Base-by-base conservation (phyloP, 1,140 invertebrate genomes). In the Drosophila obscura region DNA sequence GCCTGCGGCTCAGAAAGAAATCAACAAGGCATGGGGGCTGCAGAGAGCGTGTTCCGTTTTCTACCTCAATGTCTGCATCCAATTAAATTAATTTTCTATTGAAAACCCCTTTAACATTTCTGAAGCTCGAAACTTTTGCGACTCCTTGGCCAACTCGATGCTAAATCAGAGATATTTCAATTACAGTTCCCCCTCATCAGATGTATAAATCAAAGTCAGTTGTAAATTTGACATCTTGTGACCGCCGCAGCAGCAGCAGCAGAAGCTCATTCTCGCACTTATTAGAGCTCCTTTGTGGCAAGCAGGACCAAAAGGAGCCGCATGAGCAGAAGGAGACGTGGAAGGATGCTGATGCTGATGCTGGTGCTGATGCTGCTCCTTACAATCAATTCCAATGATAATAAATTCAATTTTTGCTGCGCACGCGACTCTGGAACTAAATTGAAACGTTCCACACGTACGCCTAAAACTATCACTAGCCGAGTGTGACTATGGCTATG, bases 381-480 rank as follows among this genome's bases (percentile, higher is more conserved):
- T 60, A 65, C 82, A 87, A 87, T 87, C 82, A 87, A 87, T 87
- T 87, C 74, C 74, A 87, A 87, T 82, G 83, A 82, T 75, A 82
- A 87, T 87, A 87, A 79, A 87, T 87, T 87, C 71, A 87, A 87
- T 87, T 87, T 87, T 87, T 87, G 82, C 77, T 81, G 79, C 71
- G 74, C 82, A 81, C 78, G 69, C 78, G 77, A 87, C 82, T 66
- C 58, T 46, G 31, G 77, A 63, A 77, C 76, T 87, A 87, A 87
- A 87, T 87, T 87, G 82, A 87, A 87, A 87, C 75, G 82, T 87
- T 87, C 78, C 82, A 87, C 82, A 87, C 82, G 82, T 87, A 87
- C 82, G 82, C 82, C 82, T 87, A 87, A 87, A 87, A 87, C 82
- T 87, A 87, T 87, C 82, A 87, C 82, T 82, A 87, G 78, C 71